phyloP scores from a whole-genome alignment of 1,140 invertebrate species.

The Cydia amplana region DNA sequence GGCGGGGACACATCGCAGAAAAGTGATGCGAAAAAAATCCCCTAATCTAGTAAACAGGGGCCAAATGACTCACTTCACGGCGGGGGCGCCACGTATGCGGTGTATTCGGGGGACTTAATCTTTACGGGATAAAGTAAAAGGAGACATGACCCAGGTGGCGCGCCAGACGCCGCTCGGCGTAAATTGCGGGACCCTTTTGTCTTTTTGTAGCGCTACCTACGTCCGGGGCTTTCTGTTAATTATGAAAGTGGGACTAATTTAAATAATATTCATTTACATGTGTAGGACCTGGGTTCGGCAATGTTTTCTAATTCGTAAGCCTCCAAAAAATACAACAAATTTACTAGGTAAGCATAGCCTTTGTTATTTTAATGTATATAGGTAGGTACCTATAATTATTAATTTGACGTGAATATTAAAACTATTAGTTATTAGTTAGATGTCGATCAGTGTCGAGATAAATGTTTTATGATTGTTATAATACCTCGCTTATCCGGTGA shows the following conservation, averaged over 20 bases:
- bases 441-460: no score
- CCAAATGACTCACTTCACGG: conserved; percentile 75
- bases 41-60: conserved; percentile 78
- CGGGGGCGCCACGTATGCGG: conserved; percentile 66
- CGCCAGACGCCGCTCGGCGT: conserved; percentile 59
- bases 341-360: no score
- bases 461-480: no score
- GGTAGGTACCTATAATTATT: no score
- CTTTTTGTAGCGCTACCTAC: conserved; percentile 55
- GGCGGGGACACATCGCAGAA: conserved; percentile 46
- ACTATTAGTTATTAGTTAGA: no score
- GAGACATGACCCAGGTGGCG: conserved; percentile 77
- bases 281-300: conserved; percentile 19
- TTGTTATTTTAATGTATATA: no score
- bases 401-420: no score
- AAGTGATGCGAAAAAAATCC: conserved; percentile 73
- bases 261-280: conserved; percentile 48
- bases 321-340: not conserved
- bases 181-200: conserved; percentile 65
- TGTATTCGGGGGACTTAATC: conserved; percentile 73
- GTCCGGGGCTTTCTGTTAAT: conserved; percentile 58
- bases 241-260: conserved; percentile 62
- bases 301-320: conserved; percentile 32
- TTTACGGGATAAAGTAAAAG: conserved; percentile 78
- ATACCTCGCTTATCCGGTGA: no score